Evolutionary conservation across 2,113 vertebrate species (phyloP), one percentile per base, ranked within the genome.

Genomic region (Actinemys pallida): DNA sequence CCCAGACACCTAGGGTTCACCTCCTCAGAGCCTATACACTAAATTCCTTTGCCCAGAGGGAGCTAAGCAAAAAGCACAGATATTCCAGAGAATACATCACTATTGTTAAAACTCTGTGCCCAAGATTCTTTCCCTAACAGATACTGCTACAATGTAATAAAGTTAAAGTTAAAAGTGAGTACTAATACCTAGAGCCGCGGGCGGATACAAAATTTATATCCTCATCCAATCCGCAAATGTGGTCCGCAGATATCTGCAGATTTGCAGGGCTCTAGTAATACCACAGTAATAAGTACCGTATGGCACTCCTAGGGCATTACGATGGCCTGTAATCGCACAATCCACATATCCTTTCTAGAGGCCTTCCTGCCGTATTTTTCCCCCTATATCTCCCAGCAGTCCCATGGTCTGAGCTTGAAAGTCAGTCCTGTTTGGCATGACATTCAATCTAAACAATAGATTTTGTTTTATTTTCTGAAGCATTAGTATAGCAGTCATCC

Each of bases 1-100:
- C 92, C 94, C 83, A 83, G 50, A 88, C 17, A n/a, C 81, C 62
- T 35, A n/a, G n/a, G 4, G 92, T 95, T 92, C 79, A 42, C 54
- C 89, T 17, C 42, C 87, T 42, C 72, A 81, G 50, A 92, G 87
- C 57, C 65, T 90, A 54, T 82, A 84, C 39, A 95, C 87, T 75
- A 95, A 93, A 69, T 83, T 84, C 75, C 94, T 83, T 76, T 45
- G 22, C 39, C 10, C 50, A 75, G 39, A 69, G 65, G 1, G 4
- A 93, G 75, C 78, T 47, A 69, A 86, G 35, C 27, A 84, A 86
- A 20, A 75, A 86, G 25, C 65, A 27, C 13, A 88, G 76, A 12
- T 50, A 76, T 52, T 86, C 50, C 53, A 57, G 10, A 35, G 4
- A 24, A 52, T 5, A 25, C 7, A 19, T 25, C 27, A 54, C 24